Evolutionary conservation across 2,797 vertebrate genomes (phyloP).

Genomic region (Dallia pectoralis): DNA sequence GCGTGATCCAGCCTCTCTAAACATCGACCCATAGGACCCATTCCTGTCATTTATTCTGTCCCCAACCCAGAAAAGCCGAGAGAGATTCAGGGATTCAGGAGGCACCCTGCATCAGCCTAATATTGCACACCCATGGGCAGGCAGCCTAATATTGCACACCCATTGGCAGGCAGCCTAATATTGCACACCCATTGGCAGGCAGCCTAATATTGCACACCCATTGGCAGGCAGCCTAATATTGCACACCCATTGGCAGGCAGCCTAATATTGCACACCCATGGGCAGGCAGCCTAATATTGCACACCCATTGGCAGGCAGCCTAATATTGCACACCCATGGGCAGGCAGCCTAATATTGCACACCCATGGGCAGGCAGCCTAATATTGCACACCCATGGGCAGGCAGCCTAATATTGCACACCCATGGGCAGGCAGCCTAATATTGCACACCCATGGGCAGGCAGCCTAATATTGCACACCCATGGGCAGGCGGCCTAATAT

Average conservation of each 20-base stretch:
- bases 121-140: not conserved
- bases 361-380: not conserved
- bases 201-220: not conserved
- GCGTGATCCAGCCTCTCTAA: not conserved
- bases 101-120: not conserved
- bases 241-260: not conserved
- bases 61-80: not conserved
- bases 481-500: not conserved
- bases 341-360: not conserved
- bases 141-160: constrained; percentile 9
- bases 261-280: not conserved
- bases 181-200: not conserved
- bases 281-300: not conserved
- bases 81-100: not conserved
- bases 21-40: not conserved
- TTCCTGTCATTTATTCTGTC: not conserved
- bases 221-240: not conserved
- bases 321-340: not conserved
- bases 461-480: not conserved
- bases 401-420: not conserved
- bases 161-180: not conserved
- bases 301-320: not conserved
- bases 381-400: not conserved
- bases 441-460: not conserved
- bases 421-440: not conserved